phyloP scores from a whole-genome alignment of 2,113 vertebrate genomes.

The Laticauda laticaudata region DNA sequence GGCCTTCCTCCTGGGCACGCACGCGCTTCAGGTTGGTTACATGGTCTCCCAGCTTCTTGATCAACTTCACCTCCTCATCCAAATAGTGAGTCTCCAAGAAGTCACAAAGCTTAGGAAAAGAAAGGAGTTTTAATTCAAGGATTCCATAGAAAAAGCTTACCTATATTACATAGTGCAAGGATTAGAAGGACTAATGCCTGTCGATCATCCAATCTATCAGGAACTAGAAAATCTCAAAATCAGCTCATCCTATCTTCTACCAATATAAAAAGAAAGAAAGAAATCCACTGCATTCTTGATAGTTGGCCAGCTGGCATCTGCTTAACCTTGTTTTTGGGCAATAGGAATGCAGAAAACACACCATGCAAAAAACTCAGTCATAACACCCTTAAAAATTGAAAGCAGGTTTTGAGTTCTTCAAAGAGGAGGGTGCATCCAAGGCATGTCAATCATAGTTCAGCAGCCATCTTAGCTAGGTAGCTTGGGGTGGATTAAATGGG shows the following conservation, averaged over 20 bases:
- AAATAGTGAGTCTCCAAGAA: slow-evolving; percentile 65
- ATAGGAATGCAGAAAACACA: not conserved
- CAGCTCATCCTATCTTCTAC: not conserved
- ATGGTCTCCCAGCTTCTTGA: slow-evolving; percentile 63
- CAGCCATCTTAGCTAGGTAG: not conserved
- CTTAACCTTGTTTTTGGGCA: not conserved
- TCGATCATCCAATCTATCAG: not conserved
- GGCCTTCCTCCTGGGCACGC: slow-evolving; percentile 32
- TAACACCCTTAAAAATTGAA: too few relatives aligned
- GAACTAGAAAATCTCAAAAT: not conserved
- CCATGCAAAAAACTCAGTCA: not conserved
- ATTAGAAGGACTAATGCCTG: not conserved
- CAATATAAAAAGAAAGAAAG: not conserved
- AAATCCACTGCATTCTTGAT: not conserved
- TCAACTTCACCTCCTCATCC: slow-evolving; percentile 58
- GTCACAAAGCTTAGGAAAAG: slow-evolving; percentile 55
- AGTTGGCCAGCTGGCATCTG: not conserved
- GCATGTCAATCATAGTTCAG: not conserved
- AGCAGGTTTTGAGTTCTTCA: not conserved
- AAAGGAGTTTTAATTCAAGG: not conserved
- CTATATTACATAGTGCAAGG: not conserved
- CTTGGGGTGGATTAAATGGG: not conserved
- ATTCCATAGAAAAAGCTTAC: not conserved
- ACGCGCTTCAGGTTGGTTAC: slow-evolving; percentile 58
- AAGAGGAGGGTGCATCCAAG: not conserved